Evolutionary conservation across 1,140 invertebrate species (phyloP), one percentile per base, ranked within the genome.

Genomic region (Micrasema minimum): DNA sequence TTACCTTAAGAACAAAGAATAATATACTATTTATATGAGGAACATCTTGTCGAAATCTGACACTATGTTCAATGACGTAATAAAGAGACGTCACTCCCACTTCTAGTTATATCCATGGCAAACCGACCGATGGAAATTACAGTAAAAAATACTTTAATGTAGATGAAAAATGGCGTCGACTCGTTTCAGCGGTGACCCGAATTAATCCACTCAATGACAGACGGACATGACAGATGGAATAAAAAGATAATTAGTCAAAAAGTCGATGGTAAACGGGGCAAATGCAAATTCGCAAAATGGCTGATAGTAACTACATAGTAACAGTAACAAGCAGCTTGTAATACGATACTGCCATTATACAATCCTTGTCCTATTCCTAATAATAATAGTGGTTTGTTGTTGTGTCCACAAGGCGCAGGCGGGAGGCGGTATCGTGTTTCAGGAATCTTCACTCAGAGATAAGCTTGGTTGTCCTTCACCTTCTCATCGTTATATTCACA

Each of bases 101-200:
- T 31, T 31, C 26, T 31, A 31, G 3, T 53, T 31, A 31, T 26
- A 53, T 53, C 23, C 50, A 35, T 14, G 50, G 23, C 50, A 26
- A 53, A 12, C 3, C 5, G 1, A 7, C 16, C 50, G 10, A 20
- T 53, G n/a, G 23, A 53, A 53, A 1, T 20, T 53, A 22, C 12
- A 22, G 26, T 26, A 53, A 53, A 53, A 53, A 31, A 10, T 23
- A 11, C 2, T 26, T 22, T n/a, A 10, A 12, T 22, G n/a, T 11
- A 1, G 10, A 35, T 1, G n/a, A 53, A 26, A 53, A 59, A 59
- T 38, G 0, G 9, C 16, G 23, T 22, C 12, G 16, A 59, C 55
- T 18, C 55, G 37, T 59, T 38, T 59, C 55, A 41, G 35, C 37
- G 35, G 26, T 59, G 55, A 59, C 55, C 55, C 38, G 37, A 43